phyloP scores from a whole-genome alignment of 2,888 invertebrate genomes.

The Myopa tessellatipennis region DNA sequence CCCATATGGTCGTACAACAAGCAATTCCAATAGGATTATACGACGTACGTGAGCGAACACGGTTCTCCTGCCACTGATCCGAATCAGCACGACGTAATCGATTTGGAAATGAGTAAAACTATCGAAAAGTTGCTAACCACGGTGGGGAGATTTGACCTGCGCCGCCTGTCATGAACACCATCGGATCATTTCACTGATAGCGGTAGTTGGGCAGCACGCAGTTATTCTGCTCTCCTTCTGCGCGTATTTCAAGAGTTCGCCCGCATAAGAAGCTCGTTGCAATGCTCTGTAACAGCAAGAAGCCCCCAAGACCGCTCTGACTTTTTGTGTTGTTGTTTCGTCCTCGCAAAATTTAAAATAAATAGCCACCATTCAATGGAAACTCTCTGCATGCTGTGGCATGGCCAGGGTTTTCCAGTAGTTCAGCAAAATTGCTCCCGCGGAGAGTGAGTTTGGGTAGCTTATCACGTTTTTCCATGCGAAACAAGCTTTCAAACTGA shows the following conservation, averaged over 20 bases:
- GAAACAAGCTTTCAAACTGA: too few relatives aligned
- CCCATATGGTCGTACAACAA: constrained; percentile 28
- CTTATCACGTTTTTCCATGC: not conserved
- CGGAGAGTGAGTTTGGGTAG: not conserved
- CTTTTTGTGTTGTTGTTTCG: not conserved
- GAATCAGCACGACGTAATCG: not conserved
- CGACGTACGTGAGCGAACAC: not conserved
- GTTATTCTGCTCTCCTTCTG: not conserved
- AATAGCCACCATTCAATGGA: constrained; percentile 35
- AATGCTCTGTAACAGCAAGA: too few relatives aligned
- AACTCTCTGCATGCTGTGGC: constrained; percentile 10
- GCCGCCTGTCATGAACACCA: constrained; percentile 29
- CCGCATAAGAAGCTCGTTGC: not conserved
- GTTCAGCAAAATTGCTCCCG: not conserved
- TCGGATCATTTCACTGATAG: constrained; percentile 19
- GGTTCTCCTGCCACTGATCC: constrained; percentile 20
- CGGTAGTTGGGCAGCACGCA: constrained; percentile 19
- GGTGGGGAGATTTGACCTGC: constrained; percentile 10
- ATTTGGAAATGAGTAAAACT: not conserved
- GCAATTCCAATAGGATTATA: constrained; percentile 32
- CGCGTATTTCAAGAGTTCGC: not conserved
- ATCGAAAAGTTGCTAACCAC: constrained; percentile 22
- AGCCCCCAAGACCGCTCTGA: too few relatives aligned
- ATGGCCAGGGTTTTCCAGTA: constrained; percentile 8
- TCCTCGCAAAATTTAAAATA: constrained; percentile 33